These are phyloP conservation scores for Heliconius charithonia DNA, from an alignment of 2,888 invertebrate species.

Conservation along the genomic window DNA sequence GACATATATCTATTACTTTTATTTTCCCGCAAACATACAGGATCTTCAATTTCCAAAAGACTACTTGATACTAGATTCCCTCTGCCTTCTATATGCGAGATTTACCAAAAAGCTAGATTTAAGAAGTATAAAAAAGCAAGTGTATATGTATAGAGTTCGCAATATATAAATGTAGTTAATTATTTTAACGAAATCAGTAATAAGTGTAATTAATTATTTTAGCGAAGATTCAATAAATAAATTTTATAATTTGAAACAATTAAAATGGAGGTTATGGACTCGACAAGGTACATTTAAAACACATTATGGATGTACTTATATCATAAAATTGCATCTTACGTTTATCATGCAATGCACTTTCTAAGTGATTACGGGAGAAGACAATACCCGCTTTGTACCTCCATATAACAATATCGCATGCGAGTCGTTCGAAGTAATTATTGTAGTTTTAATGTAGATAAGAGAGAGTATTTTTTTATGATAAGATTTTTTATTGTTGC, in stretches of 20 bases:
- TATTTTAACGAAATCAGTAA: neutral
- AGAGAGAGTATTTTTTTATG: neutral
- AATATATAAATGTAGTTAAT: too few species aligned
- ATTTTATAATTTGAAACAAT: neutral
- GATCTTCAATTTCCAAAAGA: too few species aligned
- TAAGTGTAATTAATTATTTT: neutral
- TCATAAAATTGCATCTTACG: slow-evolving; percentile 35
- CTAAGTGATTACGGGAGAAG: slow-evolving; percentile 43
- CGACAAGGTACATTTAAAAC: slow-evolving; percentile 18
- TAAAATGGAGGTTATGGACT: neutral
- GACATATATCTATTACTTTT: too few species aligned
- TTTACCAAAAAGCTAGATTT: too few species aligned
- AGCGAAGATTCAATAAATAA: neutral
- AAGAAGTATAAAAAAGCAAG: too few species aligned
- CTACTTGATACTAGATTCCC: too few species aligned
- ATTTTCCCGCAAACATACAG: too few species aligned
- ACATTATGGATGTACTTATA: slow-evolving; percentile 33
- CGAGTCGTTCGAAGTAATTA: slow-evolving; percentile 29
- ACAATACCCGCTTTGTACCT: slow-evolving; percentile 46
- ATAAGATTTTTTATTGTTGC: neutral
- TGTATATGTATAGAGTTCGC: too few species aligned
- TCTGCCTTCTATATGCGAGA: too few species aligned
- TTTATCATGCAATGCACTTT: slow-evolving; percentile 46
- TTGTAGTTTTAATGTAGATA: slow-evolving; percentile 22
- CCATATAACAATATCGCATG: slow-evolving; percentile 23